Evolutionary conservation across 2,888 invertebrate species (phyloP), one percentile per base, ranked within the genome.

Genomic region (Hyposoter didymator): DNA sequence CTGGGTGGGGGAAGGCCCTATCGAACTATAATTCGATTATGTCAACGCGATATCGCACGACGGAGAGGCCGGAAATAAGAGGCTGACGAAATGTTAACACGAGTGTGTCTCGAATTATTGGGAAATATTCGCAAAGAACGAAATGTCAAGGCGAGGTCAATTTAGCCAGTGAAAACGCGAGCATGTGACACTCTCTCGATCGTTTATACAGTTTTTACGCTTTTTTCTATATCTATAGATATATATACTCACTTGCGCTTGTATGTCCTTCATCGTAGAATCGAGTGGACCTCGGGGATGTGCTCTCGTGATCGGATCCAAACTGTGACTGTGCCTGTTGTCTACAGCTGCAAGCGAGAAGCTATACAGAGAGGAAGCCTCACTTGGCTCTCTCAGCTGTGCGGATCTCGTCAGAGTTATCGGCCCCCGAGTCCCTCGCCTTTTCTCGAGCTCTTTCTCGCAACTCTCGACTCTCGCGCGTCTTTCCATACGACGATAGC

Each of bases 181-280:
- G 0, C 28, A 1, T 59, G 14, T 14, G 59, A 59, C 22, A 59
- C 28, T 59, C 14, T 5, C 0, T 55, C 12, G 22, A n/a, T n/a
- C 28, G 28, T 4, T 4, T 2, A 32, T 0, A 59, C 12, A 28
- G 59, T 28, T 12, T 55, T 52, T 4, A 28, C 59, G 28, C 28
- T 28, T 28, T 59, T 28, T 12, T 55, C 1, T 55, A 12, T n/a
- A 22, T 49, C 12, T n/a, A 8, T 55, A 12, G 10, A 22, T 49
- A 5, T n/a, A 8, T 2, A 45, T 79, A 75, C 91, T 90, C 87
- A 91, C 91, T 87, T 90, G 91, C 28, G 87, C 84, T 47, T 87
- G 88, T 86, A 91, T 91, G 88, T 91, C 90, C 88, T 89, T 90
- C 91, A 91, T 91, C 45, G 62, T 87, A 79, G 55, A 73, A 73